Conservation (phyloP, 2,797 vertebrate species). For the Ctenopoma kingsleyae region DNA sequence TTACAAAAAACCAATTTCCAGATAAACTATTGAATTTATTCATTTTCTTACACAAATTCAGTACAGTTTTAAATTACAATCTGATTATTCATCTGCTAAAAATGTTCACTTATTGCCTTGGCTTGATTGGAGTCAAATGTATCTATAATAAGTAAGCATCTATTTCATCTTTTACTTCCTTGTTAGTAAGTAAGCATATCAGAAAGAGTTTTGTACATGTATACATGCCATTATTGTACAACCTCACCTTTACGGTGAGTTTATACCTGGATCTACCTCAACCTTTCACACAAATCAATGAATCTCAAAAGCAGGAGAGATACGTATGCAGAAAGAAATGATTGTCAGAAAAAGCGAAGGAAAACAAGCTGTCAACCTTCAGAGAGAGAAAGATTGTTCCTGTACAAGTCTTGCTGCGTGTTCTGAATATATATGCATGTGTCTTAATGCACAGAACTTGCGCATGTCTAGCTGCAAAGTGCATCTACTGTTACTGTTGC, state of each 20-base stretch:
- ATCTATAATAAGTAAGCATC: slow-evolving; percentile 61
- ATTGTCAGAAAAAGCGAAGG: slow-evolving; percentile 55
- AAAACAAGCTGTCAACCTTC: slow-evolving; percentile 37
- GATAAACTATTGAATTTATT: slow-evolving; percentile 73
- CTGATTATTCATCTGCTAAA: slow-evolving; percentile 71
- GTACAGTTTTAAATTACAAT: slow-evolving; percentile 65
- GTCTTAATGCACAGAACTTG: slow-evolving; percentile 10
- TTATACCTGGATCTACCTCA: slow-evolving; percentile 53
- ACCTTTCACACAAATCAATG: slow-evolving; percentile 47
- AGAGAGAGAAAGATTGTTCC: slow-evolving; percentile 27
- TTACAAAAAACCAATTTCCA: slow-evolving; percentile 31
- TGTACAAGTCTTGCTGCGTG: slow-evolving; percentile 23
- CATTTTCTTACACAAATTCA: slow-evolving; percentile 79
- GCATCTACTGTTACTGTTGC: slow-evolving; percentile 34
- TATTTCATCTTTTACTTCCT: slow-evolving; percentile 27
- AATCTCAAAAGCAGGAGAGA: slow-evolving; percentile 62
- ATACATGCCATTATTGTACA: slow-evolving; percentile 57
- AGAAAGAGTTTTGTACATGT: slow-evolving; percentile 66
- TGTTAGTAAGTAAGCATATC: slow-evolving; percentile 46
- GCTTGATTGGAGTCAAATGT: slow-evolving; percentile 59
- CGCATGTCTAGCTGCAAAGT: slow-evolving; percentile 45
- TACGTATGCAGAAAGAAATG: slow-evolving; percentile 56
- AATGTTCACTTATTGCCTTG: slow-evolving; percentile 83
- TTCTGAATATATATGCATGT: slow-evolving; percentile 12
- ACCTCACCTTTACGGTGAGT: slow-evolving; percentile 29